Base-by-base conservation (phyloP, 2,797 vertebrate genomes). In the Ceryle rudis region DNA sequence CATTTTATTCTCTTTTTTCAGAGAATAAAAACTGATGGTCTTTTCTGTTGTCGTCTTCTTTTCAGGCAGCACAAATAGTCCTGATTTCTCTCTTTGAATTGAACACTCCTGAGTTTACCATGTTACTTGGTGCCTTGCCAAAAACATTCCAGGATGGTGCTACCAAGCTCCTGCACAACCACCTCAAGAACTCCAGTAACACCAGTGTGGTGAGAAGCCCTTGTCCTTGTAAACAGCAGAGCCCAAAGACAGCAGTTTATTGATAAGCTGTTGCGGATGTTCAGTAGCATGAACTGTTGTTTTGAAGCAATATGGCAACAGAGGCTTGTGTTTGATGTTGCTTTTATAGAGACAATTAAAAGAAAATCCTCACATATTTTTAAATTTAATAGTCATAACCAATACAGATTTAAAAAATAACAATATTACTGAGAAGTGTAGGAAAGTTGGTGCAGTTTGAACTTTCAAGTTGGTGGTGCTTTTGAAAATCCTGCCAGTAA, bases 91-190 rank as follows among this genome's bases (percentile, higher is more conserved):
- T 99, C 96, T 99, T 99, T 96, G 99, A 99, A 98, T 86, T 99
- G 96, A 99, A 99, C 97, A 99, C 99, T 25, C 99, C 99, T 1
- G 99, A 99, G 98, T 99, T 99, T 98, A 99, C 99, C 97, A 99
- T 99, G 99, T 98, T 99, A 97, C 98, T 99, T 97, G 99, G 99
- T 90, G 99, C 99, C 70, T 98, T 99, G 97, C 99, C 99, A 94
- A 99, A 99, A 98, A 99, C 99, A 92, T 99, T 99, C 98, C 99
- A 99, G 98, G 99, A 99, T 42, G 99, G 99, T 94, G 99, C 99
- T 97, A 99, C 99, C 97, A 99, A 99, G 93, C 99, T 99, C 90
- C 98, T 99, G 65, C 99, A 99, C 97, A 99, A 98, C 97, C 99
- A 99, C 98, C 98, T 99, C 97, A 99, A 99, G 98, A 99, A 99